These are phyloP conservation scores for Heliconius eleuchia DNA, from an alignment of 1,140 invertebrate species.

Conservation along the genomic window DNA sequence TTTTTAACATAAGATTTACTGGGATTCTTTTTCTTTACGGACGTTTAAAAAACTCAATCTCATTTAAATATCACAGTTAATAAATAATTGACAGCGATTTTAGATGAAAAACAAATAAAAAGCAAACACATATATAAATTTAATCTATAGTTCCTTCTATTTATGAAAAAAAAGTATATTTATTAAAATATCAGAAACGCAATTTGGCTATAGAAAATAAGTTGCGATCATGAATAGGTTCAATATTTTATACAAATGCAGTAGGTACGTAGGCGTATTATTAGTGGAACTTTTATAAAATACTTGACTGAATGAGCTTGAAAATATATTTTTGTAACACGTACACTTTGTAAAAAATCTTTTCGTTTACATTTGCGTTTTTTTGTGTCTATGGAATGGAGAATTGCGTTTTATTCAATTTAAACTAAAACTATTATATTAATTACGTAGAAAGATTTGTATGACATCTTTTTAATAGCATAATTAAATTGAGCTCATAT, in stretches of 20 bases:
- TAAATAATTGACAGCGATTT: too few relatives aligned
- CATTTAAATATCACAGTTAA: too few relatives aligned
- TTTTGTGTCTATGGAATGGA: neutral
- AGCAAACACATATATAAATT: too few relatives aligned
- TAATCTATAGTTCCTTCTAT: too few relatives aligned
- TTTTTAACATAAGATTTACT: neutral
- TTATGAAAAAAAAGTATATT: neutral
- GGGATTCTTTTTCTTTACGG: neutral
- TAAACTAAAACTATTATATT: too few relatives aligned
- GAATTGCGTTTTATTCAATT: neutral
- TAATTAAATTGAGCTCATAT: neutral
- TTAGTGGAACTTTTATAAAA: conserved; percentile 7
- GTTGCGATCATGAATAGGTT: neutral
- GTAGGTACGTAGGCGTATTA: neutral
- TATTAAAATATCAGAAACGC: neutral
- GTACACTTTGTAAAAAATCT: neutral
- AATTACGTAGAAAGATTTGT: too few relatives aligned
- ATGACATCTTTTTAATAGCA: neutral
- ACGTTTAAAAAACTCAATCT: too few relatives aligned
- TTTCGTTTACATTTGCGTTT: neutral
- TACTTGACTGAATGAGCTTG: conserved; percentile 1
- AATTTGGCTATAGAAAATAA: neutral
- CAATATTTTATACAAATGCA: conserved; percentile 1
- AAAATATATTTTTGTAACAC: neutral
- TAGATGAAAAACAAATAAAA: too few relatives aligned